Base-by-base conservation (phyloP, 2,797 vertebrate species). In the Rhinichthys osculus region DNA sequence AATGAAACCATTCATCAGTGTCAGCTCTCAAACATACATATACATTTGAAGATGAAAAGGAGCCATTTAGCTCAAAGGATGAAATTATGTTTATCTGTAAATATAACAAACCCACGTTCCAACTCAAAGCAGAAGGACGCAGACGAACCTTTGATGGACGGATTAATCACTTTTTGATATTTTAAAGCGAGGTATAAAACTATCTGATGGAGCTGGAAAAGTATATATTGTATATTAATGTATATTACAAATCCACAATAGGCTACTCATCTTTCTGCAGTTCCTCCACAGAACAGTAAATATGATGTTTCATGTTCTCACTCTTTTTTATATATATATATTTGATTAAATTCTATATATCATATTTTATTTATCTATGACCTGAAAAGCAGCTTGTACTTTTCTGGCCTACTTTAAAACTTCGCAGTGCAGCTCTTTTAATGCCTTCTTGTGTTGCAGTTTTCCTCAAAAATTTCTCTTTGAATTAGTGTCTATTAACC, bases 1-100 rank as follows among this genome's bases (percentile, higher is more conserved):
- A 42, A 85, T 16, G 62, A 66, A 87, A 85, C 62, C 67, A 83
- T 87, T 84, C 74, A 86, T 88, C 85, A 87, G 66, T 40, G 83
- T 83, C 79, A 47, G 69, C 59, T 78, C 81, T 33, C 71, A 27
- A 76, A 62, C 42, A 76, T 74, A 50, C 81, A 66, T 69, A 74
- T 66, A 44, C 72, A 82, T 77, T n/a, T 82, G 47, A 80, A 44
- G 69, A 76, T 85, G 72, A 83, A 85, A 85, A 83, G 74, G 50
- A 79, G 64, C 80, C 27, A 74, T 85, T 79, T 81, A 87, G 67
- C 74, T 79, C 85, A 78, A 71, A 47, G 85, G 70, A 64, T 11
- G 19, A 79, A 85, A 88, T 82, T 86, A 59, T 80, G 52, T 77
- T 85, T 84, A 57, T 86, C 81, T 67, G 73, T 54, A 79, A 72